Evolutionary conservation across 2,113 vertebrate genomes (phyloP), one percentile per base, ranked within the genome.

Genomic region (Nymphicus hollandicus): DNA sequence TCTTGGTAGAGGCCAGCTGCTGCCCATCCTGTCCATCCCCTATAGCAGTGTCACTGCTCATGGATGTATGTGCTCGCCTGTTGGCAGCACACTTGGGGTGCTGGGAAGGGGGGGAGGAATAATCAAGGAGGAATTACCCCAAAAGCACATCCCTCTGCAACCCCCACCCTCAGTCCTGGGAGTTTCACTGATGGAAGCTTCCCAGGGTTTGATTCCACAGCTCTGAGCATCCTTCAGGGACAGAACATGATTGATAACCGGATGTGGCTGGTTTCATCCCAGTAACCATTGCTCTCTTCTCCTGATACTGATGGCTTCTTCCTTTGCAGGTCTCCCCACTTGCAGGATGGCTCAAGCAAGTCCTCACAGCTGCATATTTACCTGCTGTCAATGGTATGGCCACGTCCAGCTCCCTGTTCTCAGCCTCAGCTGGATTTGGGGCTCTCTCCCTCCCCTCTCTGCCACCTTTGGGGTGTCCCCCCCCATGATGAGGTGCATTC

Each of bases 371-470:
- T 16, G 73, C 46, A 0, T 98, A 97, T 0, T 6, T 98, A 10
- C 95, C 96, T 1, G 81, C 77, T 47, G 4, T 98, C 33, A 96
- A 95, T 0, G 95, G 98, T 98, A 97, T 0, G 35, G 24, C 53
- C 0, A 1, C 3, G 4, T 3, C 7, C n/a, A n/a, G 16, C 11
- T 8, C 22, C 24, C 37, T 43, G 33, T 44, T 31, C 16, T 50
- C 85, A 13, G 11, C 25, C 18, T 14, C 50, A 25, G 13, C 10
- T 0, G 4, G 7, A 11, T 35, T 33, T 27, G 33, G 37, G 65
- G 53, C 6, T 68, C 13, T 23, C 8, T 5, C 24, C 15, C 17
- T 49, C 28, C 17, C 50, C 23, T 53, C 6, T 0, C 44, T 52
- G 19, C 56, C 85, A 15, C 8, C 0, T 28, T 20, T 1, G 0